These are phyloP conservation scores for Semnornis frantzii DNA, from an alignment of 2,113 vertebrate species.

Conservation along the genomic window DNA sequence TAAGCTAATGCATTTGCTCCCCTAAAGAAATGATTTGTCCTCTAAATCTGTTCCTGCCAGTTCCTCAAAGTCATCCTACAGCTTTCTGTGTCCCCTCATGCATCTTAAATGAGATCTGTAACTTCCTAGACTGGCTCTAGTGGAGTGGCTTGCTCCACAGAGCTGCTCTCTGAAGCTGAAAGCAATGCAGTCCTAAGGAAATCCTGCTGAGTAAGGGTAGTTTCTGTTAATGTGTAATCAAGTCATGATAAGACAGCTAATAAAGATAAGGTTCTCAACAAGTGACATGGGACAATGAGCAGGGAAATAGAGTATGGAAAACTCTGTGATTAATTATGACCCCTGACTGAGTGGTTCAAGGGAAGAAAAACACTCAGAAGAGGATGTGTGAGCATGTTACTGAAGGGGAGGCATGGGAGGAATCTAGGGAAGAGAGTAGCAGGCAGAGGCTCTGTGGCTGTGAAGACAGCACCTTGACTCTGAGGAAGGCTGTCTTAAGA, in stretches of 20 bases:
- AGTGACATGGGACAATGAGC: background rate
- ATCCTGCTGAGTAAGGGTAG: conserved; percentile 33
- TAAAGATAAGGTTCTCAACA: conserved; percentile 37
- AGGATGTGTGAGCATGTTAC: background rate
- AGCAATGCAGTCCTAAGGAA: background rate
- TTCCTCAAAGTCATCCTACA: background rate
- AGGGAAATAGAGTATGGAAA: conserved; percentile 24
- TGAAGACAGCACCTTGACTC: background rate
- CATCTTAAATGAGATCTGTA: background rate
- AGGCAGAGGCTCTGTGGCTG: background rate
- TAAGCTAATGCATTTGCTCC: background rate
- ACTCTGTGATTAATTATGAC: background rate
- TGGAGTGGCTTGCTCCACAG: background rate
- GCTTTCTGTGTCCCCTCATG: background rate
- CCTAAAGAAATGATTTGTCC: background rate
- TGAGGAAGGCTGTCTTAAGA: background rate
- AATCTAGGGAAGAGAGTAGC: background rate
- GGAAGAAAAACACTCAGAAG: background rate
- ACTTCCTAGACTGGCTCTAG: background rate
- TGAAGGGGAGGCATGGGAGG: background rate
- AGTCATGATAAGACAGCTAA: conserved; percentile 13
- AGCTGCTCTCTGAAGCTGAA: conserved; percentile 1
- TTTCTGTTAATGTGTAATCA: background rate
- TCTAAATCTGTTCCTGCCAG: background rate
- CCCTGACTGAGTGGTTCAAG: background rate